phyloP scores from a whole-genome alignment of 2,113 vertebrate species.

The Boleophthalmus pectinirostris region DNA sequence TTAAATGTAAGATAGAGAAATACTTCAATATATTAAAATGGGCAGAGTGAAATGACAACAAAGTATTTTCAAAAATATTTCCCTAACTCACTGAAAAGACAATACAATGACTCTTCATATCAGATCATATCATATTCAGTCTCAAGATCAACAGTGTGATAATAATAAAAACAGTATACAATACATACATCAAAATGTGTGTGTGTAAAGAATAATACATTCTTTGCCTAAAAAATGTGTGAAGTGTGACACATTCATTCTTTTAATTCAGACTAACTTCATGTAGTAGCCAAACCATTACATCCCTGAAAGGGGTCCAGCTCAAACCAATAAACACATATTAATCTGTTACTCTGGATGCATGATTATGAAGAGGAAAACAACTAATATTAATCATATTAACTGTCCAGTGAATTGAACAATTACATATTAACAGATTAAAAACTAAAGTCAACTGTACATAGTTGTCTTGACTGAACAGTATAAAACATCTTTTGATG shows the following conservation, averaged over 20 bases:
- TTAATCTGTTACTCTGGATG: background rate
- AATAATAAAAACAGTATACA: too few relatives aligned
- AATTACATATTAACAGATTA: background rate
- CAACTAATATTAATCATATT: constrained; percentile 27
- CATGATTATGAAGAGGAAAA: constrained; percentile 17
- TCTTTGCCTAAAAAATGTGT: too few relatives aligned
- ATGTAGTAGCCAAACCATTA: background rate
- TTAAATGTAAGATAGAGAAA: too few relatives aligned
- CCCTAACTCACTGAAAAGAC: too few relatives aligned
- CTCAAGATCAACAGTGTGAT: too few relatives aligned
- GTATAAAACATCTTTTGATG: background rate
- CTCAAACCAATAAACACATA: background rate
- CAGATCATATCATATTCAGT: too few relatives aligned
- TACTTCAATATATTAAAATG: too few relatives aligned
- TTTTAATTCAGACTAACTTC: background rate
- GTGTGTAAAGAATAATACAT: too few relatives aligned
- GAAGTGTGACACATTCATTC: background rate
- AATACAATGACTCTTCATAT: too few relatives aligned
- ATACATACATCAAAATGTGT: too few relatives aligned
- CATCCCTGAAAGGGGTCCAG: background rate
- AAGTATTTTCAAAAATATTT: too few relatives aligned
- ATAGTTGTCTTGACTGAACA: background rate
- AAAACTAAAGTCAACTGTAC: constrained; percentile 2
- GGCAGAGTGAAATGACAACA: too few relatives aligned
- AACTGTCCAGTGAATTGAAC: background rate